A percentile compares a stretch with the other conserved stretches of the same genome.
These are phyloP conservation scores for Epirrita christyi DNA, from an alignment of 2,888 invertebrate genomes.

Conservation along the genomic window DNA sequence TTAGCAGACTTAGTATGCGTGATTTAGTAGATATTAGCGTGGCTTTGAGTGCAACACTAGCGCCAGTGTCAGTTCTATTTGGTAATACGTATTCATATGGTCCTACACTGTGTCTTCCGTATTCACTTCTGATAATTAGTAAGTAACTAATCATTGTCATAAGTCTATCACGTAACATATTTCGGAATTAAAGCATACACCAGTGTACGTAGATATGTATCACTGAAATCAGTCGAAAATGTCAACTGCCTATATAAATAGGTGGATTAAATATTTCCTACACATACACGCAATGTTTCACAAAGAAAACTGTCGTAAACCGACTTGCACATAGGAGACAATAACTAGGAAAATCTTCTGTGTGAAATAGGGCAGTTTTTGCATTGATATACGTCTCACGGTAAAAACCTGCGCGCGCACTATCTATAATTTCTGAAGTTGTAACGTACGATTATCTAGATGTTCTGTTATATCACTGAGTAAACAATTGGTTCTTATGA, in stretches of 20 bases:
- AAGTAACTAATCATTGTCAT: too few relatives aligned
- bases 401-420: slow-evolving; percentile 20
- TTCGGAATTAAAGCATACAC: too few relatives aligned
- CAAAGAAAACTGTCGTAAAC: slow-evolving; percentile 23
- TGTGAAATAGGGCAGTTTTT: slow-evolving; percentile 75
- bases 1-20: too few relatives aligned
- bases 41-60: too few relatives aligned
- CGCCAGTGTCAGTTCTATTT: too few relatives aligned
- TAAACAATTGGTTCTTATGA: slow-evolving; percentile 6
- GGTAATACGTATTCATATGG: too few relatives aligned
- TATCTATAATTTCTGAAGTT: slow-evolving; percentile 4
- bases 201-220: too few relatives aligned
- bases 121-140: too few relatives aligned
- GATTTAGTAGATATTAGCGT: too few relatives aligned
- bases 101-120: too few relatives aligned
- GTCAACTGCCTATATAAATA: background rate
- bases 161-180: too few relatives aligned
- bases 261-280: slow-evolving; percentile 1
- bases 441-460: slow-evolving; percentile 11
- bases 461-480: slow-evolving; percentile 12
- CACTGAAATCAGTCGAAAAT: too few relatives aligned
- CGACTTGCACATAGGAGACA: slow-evolving; percentile 44
- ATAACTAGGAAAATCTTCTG: slow-evolving; percentile 69
- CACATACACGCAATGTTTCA: slow-evolving; percentile 8
- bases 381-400: slow-evolving; percentile 31